Conservation (phyloP, 2,113 vertebrate species). For the Scolopax mira region DNA sequence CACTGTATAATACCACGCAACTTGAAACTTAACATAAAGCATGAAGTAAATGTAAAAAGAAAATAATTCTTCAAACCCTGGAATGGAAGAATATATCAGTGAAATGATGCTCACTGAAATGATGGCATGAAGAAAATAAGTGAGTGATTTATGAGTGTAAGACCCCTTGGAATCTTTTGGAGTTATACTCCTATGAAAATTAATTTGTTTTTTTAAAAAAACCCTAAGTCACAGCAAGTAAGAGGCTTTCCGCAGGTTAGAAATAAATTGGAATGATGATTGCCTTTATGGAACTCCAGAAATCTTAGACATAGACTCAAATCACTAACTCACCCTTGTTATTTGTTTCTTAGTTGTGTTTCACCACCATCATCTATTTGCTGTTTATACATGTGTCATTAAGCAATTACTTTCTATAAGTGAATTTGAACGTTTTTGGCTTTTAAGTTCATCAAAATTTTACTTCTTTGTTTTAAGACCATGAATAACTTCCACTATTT, state of each 20-base stretch:
- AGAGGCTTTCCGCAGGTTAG: neutral
- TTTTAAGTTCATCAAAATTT: neutral
- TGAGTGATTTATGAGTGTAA: neutral
- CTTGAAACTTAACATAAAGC: neutral
- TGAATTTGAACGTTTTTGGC: neutral
- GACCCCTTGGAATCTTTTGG: neutral
- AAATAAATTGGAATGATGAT: neutral
- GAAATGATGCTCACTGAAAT: neutral
- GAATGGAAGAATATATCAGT: neutral
- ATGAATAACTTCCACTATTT: neutral
- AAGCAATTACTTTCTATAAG: neutral
- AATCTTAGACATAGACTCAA: neutral
- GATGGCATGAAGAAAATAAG: neutral
- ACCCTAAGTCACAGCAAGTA: rapidly evolving
- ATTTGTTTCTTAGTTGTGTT: neutral
- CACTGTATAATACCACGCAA: neutral
- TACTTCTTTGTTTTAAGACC: neutral
- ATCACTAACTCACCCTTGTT: neutral
- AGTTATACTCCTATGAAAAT: neutral
- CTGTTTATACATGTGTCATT: neutral
- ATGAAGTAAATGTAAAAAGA: neutral
- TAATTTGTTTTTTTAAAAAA: neutral
- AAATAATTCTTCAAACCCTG: neutral
- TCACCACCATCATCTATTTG: neutral
- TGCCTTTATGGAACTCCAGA: neutral